phyloP scores from a whole-genome alignment of 2,888 invertebrate species.

The Halictus ligatus region DNA sequence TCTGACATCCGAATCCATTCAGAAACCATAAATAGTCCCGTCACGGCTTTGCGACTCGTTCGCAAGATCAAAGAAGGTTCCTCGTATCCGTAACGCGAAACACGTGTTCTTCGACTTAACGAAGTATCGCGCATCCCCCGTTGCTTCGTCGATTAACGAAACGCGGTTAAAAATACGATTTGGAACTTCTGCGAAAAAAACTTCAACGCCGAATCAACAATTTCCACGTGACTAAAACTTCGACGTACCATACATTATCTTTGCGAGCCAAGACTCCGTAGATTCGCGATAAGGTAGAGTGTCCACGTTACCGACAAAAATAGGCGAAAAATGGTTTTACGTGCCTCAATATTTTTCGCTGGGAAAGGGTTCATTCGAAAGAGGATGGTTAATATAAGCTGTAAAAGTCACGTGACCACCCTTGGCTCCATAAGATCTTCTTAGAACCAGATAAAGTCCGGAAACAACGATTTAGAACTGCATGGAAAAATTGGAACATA shows the following conservation, averaged over 20 bases:
- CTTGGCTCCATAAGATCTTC: no score
- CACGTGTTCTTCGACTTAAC: constrained; percentile 50
- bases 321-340: no score
- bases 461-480: neutral
- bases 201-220: constrained; percentile 10
- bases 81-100: constrained; percentile 33
- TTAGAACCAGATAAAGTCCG: no score
- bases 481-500: neutral
- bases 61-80: constrained; percentile 52
- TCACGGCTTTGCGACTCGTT: constrained; percentile 40
- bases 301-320: no score
- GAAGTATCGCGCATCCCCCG: constrained; percentile 29
- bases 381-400: no score
- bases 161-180: constrained; percentile 29
- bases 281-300: no score
- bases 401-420: no score
- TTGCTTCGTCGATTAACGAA: constrained; percentile 24
- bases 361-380: no score
- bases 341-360: no score
- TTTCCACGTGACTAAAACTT: no score
- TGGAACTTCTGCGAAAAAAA: neutral
- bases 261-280: no score
- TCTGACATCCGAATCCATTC: constrained; percentile 23
- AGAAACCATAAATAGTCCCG: constrained; percentile 56
- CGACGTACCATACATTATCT: no score